phyloP scores from a whole-genome alignment of 2,113 vertebrate genomes.

The Pungitius pungitius region DNA sequence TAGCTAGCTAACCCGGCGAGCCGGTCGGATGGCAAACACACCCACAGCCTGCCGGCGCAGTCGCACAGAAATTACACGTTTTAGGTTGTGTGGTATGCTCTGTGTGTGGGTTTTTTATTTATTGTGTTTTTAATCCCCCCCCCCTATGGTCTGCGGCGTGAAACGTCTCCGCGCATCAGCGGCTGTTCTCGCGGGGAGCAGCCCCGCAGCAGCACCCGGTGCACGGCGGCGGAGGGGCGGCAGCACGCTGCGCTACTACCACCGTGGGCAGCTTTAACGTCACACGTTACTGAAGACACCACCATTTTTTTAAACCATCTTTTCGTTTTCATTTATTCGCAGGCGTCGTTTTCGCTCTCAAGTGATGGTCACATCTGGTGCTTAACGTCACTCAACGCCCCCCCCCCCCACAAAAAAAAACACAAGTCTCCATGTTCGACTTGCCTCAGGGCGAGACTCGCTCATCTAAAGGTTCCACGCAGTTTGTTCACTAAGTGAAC shows the following conservation, averaged over 20 bases:
- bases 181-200: constrained; percentile 38
- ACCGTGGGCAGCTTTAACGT: not conserved
- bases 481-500: fast-evolving
- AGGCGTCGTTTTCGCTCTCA: not conserved
- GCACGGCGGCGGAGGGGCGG: constrained; percentile 13
- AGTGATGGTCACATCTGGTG: constrained; percentile 35
- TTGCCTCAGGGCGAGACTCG: constrained; percentile 7
- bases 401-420: not conserved
- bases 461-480: not conserved
- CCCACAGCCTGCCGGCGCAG: not conserved
- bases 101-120: too few species aligned
- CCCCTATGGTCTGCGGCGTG: constrained; percentile 1
- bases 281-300: not conserved
- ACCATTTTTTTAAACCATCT: not conserved
- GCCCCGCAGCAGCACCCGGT: constrained; percentile 47
- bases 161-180: constrained; percentile 10
- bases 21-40: constrained; percentile 23
- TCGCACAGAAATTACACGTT: not conserved
- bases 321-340: not conserved
- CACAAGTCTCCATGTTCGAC: not conserved
- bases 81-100: fast-evolving
- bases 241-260: not conserved
- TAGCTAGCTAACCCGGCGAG: constrained; percentile 13
- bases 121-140: not conserved
- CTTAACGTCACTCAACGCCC: not conserved